A percentile compares a stretch with the other conserved stretches of the same genome.
Evolutionary conservation across 2,888 invertebrate genomes (phyloP).

Genomic region (Endomychus coccineus): DNA sequence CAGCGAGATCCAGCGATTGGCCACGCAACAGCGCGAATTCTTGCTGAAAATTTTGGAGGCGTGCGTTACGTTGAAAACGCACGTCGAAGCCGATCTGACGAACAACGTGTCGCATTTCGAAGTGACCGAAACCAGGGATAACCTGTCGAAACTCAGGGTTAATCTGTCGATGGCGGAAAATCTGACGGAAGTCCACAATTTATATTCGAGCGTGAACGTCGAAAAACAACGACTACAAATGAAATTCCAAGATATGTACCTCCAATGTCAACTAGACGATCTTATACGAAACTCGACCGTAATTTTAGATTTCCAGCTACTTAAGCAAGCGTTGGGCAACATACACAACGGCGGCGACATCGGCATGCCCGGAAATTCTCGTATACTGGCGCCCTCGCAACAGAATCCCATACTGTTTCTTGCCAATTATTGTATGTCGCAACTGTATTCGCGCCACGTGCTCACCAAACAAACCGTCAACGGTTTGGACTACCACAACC

Average conservation of each 20-base stretch:
- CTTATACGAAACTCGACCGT: constrained; percentile 58
- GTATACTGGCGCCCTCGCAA: constrained; percentile 42
- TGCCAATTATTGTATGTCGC: constrained; percentile 71
- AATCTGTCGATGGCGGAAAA: constrained; percentile 52
- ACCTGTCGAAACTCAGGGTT: constrained; percentile 54
- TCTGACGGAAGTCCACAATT: constrained; percentile 53
- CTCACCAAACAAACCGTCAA: constrained; percentile 48
- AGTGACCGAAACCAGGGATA: constrained; percentile 58
- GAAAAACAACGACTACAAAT: constrained; percentile 62
- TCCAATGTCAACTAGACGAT: constrained; percentile 65
- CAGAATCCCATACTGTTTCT: constrained; percentile 65
- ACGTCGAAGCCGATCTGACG: constrained; percentile 66
- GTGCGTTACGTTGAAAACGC: constrained; percentile 64
- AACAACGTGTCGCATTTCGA: constrained; percentile 60
- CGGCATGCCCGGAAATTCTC: constrained; percentile 39
- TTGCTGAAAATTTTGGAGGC: constrained; percentile 65
- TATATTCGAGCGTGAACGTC: constrained; percentile 53
- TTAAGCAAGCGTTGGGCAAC: constrained; percentile 59
- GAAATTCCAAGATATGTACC: constrained; percentile 63
- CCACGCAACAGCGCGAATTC: constrained; percentile 64
- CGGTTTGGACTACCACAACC: constrained; percentile 42
- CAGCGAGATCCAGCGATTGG: constrained; percentile 62
- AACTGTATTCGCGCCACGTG: constrained; percentile 59
- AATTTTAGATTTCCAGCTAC: constrained; percentile 57
- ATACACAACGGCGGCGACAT: constrained; percentile 55